Base-by-base conservation (phyloP, 2,797 vertebrate species). In the Amblyopsis hoosieri region DNA sequence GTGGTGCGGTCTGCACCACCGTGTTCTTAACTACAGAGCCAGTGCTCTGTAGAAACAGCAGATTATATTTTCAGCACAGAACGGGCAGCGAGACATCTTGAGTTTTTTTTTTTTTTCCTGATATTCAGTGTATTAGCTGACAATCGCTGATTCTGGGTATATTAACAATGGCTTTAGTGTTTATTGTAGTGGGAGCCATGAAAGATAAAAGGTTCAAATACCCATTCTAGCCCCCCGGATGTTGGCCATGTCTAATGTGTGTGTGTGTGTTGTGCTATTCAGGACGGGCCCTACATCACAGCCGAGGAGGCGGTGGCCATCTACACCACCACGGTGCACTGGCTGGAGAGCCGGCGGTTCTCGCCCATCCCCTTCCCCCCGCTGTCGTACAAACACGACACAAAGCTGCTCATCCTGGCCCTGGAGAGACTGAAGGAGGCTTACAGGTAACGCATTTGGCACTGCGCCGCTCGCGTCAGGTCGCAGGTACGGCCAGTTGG, bases 211-310 rank as follows among this genome's bases (percentile, higher is more conserved):
- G 37, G 37, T 10, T 42, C 37, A 42, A 42, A 9, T 13, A 1
- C 1, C 2, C 23, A 23, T 3, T 23, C 23, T 23, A 29, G 23
- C 12, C 15, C 15, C 19, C 17, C 19, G 23, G 51, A 29, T 17
- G 15, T 66, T 61, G 3, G 10, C 42, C n/a, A 5, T 62, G 31
- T 58, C 12, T 59, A 15, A 55, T 57, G 3, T 37, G n/a, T n/a
- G 13, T 45, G 1, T 45, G 12, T 7, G 2, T 69, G 5, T 75
- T 66, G 19, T 84, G 6, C 4, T 64, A 54, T 63, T 23, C 81
- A 99, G 98, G 98, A 99, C 8, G 98, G 98, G 0, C 98, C 98
- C 2, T 99, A 99, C 90, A 99, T 99, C 89, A 99, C 97, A 2
- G 98, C 97, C 0, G 97, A 99, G 81, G 98, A 99, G 83, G 98